Conservation (phyloP, 2,797 vertebrate genomes). For the Paedocypris micromegethes region DNA sequence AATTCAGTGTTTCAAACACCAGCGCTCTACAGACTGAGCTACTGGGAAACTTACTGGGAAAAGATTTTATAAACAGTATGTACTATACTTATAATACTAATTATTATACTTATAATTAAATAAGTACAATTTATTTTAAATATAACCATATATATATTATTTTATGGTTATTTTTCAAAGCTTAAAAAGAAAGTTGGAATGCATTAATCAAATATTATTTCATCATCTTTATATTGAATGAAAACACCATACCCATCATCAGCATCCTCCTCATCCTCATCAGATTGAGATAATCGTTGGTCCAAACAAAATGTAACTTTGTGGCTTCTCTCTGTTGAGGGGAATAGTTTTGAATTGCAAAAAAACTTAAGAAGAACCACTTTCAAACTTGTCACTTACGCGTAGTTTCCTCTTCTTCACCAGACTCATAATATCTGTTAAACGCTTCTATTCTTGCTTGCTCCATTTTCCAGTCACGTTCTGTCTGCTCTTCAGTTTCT, state of each 20-base stretch:
- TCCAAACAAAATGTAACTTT: conserved; percentile 66
- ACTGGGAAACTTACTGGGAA: no score
- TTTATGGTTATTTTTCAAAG: no score
- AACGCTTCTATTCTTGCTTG: conserved; percentile 67
- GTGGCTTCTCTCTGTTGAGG: conserved; percentile 55
- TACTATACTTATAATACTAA: no score
- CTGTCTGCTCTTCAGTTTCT: conserved; percentile 42
- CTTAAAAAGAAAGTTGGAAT: no score
- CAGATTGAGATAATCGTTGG: conserved; percentile 53
- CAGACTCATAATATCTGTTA: conserved; percentile 58
- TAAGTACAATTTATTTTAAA: no score
- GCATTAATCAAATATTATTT: no score
- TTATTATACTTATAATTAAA: no score
- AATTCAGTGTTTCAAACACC: no score
- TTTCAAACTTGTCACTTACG: conserved; percentile 18
- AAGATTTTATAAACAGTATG: no score
- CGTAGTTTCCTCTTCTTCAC: conserved; percentile 41
- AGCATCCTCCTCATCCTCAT: conserved; percentile 60
- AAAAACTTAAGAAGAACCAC: background rate
- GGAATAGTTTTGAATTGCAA: background rate
- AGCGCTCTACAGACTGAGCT: no score
- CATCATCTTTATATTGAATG: background rate
- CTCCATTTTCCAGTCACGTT: conserved; percentile 65
- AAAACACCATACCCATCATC: conserved; percentile 55
- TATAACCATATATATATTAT: no score